These are phyloP conservation scores for Galerucella pusilla DNA, from an alignment of 2,888 invertebrate genomes.

Conservation along the genomic window DNA sequence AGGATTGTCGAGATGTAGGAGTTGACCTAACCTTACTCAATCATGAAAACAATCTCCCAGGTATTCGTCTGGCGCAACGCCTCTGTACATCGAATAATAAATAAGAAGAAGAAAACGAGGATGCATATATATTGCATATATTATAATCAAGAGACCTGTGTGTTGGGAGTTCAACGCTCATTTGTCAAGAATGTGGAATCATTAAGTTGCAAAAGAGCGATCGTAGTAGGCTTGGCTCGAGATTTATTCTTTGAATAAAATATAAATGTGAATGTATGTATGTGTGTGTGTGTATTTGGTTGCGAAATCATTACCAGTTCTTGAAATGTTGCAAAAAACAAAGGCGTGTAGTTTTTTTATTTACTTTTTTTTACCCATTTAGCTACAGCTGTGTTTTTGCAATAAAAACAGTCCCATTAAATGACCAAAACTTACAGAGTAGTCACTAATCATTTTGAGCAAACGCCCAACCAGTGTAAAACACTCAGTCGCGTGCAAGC, in stretches of 20 bases:
- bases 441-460: no score
- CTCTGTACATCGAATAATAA: background rate
- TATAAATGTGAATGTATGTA: conserved; percentile 25
- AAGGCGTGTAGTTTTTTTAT: no score
- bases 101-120: conserved; percentile 12
- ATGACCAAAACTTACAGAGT: no score
- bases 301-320: no score
- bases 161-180: conserved; percentile 37
- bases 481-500: no score
- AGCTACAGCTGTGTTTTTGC: no score
- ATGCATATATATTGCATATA: conserved; percentile 11
- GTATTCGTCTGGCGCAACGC: background rate
- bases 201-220: conserved; percentile 37
- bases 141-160: conserved; percentile 24
- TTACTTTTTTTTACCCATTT: no score
- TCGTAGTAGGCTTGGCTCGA: conserved; percentile 36
- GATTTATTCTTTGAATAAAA: conserved; percentile 33
- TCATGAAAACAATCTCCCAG: background rate
- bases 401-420: no score
- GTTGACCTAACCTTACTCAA: conserved; percentile 8
- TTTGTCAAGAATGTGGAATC: conserved; percentile 40
- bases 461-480: no score
- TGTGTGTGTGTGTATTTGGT: no score
- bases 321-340: no score
- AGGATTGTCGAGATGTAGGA: background rate